phyloP scores from a whole-genome alignment of 2,113 vertebrate species.

The Callipepla californica region DNA sequence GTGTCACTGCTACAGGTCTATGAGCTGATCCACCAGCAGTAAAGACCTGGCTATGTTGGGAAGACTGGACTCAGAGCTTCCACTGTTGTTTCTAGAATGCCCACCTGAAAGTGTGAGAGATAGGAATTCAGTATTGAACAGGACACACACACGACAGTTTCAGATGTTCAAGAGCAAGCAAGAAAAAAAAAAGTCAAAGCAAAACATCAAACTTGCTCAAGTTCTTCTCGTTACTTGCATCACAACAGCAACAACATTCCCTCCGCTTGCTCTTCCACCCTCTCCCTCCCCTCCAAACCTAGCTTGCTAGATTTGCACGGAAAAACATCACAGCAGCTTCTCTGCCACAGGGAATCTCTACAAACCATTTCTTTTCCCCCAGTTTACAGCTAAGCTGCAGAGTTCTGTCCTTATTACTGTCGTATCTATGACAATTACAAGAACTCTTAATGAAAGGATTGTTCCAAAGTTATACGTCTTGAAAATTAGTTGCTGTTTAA shows the following conservation, averaged over 20 bases:
- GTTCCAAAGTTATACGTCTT: not conserved
- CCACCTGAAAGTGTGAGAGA: slow-evolving; percentile 96
- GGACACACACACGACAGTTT: slow-evolving; percentile 75
- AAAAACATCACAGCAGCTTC: not conserved
- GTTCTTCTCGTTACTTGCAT: not conserved
- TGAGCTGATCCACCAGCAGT: slow-evolving; percentile 99
- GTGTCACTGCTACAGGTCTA: slow-evolving; percentile 96
- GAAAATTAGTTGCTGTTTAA: not conserved
- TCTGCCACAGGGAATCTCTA: not conserved
- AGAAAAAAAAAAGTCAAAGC: slow-evolving; percentile 41
- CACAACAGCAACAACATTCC: rapidly evolving
- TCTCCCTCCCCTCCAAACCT: not conserved
- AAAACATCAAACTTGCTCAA: slow-evolving; percentile 9
- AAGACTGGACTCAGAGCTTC: slow-evolving; percentile 99
- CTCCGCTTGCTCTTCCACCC: not conserved
- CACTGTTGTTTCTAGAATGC: slow-evolving; percentile 99
- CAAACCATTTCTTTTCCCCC: not conserved
- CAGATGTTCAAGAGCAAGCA: slow-evolving; percentile 71
- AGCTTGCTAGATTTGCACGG: not conserved
- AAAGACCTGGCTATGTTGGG: slow-evolving; percentile 99
- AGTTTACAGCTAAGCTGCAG: not conserved
- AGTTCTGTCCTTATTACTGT: not conserved
- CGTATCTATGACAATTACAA: not conserved
- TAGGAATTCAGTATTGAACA: slow-evolving; percentile 83
- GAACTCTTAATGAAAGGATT: not conserved